Evolutionary conservation across 1,140 invertebrate genomes (phyloP).

Genomic region (Drosophila nebulosa): DNA sequence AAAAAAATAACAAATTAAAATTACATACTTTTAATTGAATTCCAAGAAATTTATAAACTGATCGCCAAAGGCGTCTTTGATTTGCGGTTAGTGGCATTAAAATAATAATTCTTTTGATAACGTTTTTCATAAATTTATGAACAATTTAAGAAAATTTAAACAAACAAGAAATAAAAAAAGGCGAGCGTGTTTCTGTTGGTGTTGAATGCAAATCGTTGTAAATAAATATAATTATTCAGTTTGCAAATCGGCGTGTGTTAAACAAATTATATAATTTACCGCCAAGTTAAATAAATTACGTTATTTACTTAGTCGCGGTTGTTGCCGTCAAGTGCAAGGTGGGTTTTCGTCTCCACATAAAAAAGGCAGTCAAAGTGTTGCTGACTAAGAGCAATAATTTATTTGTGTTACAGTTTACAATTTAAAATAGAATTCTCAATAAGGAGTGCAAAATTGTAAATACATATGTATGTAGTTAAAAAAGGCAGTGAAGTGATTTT

Average conservation of each 20-base stretch:
- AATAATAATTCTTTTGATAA: background rate
- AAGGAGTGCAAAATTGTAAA: too few relatives aligned
- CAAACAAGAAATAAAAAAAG: background rate
- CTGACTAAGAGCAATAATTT: background rate
- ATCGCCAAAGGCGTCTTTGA: background rate
- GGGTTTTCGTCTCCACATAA: constrained; percentile 21
- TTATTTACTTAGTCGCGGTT: constrained; percentile 35
- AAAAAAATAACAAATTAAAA: constrained; percentile 15
- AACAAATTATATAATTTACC: constrained; percentile 65
- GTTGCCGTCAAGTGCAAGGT: constrained; percentile 54
- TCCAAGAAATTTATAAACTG: constrained; percentile 5
- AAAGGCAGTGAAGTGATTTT: too few relatives aligned
- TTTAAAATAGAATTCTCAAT: too few relatives aligned
- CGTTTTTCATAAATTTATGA: background rate
- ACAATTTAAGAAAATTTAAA: background rate
- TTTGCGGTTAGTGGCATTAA: background rate
- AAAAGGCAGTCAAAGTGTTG: constrained; percentile 16
- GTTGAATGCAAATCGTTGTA: constrained; percentile 42
- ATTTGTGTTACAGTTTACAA: constrained; percentile 4
- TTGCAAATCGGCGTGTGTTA: constrained; percentile 31
- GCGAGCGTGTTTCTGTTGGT: constrained; percentile 22
- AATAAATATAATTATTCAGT: constrained; percentile 24
- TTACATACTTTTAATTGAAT: background rate
- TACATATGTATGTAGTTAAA: too few relatives aligned
- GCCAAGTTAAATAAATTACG: constrained; percentile 32